These are phyloP conservation scores for Tetramorium simillimum DNA, from an alignment of 1,140 invertebrate genomes.

Conservation along the genomic window DNA sequence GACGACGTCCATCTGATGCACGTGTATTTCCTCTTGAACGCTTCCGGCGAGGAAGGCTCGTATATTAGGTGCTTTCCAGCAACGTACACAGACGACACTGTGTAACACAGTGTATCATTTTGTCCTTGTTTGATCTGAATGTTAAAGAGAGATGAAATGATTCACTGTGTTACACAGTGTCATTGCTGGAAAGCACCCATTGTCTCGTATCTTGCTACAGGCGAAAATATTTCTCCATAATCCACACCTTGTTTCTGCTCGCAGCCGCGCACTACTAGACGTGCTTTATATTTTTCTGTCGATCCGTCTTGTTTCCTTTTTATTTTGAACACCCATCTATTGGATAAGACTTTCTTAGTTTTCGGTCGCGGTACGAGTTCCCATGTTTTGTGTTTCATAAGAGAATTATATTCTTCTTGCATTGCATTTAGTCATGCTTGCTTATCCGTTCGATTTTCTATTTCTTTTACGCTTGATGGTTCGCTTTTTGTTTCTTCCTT, in stretches of 20 bases:
- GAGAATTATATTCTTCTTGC: background rate
- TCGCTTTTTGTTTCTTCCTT: too few species aligned
- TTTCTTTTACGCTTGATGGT: too few species aligned
- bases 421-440: conserved; percentile 14
- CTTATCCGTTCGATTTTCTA: too few species aligned
- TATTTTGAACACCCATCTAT: conserved; percentile 34
- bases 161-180: too few species aligned
- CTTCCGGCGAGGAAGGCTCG: background rate
- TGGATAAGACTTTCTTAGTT: conserved; percentile 25
- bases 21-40: conserved; percentile 9
- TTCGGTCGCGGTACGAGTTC: background rate
- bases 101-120: too few species aligned
- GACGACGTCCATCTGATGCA: conserved; percentile 19
- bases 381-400: conserved; percentile 7
- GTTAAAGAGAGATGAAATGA: too few species aligned
- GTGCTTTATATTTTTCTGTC: conserved; percentile 28
- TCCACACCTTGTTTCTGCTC: too few species aligned
- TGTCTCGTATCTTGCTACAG: background rate
- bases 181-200: too few species aligned
- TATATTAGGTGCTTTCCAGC: too few species aligned
- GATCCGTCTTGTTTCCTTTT: conserved; percentile 42
- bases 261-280: background rate
- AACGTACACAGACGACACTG: too few species aligned
- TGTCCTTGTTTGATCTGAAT: too few species aligned
- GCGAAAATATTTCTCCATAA: too few species aligned